Base-by-base conservation (phyloP, 1,140 invertebrate species). In the Vanessa tameamea region DNA sequence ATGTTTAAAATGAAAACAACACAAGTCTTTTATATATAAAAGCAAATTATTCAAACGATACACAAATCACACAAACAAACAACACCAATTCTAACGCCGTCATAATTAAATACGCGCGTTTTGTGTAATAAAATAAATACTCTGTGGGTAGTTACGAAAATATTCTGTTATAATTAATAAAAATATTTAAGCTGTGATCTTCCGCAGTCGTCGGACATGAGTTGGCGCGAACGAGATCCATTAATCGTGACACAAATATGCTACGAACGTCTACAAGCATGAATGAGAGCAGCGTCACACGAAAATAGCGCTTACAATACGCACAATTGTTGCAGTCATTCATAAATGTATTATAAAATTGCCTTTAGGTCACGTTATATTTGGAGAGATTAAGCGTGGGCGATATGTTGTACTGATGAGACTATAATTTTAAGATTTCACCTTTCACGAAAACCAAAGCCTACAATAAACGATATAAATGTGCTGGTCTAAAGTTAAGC, bases 211-310 rank as follows among this genome's bases (percentile, higher is more conserved):
- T 20, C 0, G 43, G 57, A 31, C 26, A 37, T 14, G 1, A 15
- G 48, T 61, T 61, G 57, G 57, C 57, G 31, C 57, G 57, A 13
- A 61, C 11, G 13, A 26, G 26, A 11, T 61, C 7, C 7, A 61
- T 61, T 61, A 15, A 61, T 61, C 65, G 14, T 26, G 48, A 67
- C 50, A 67, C 48, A 53, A 55, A 67, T 55, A 31, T 61, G 16
- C 55, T 57, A 57, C 55, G 23, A 26, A 11, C 13, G 9, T 51
- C 48, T 20, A 67, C 65, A 26, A n/a, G 65, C 47, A 53, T 67
- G 65, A 67, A 67, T 67, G 65, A 37, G 50, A 55, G 15, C 4
- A 13, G 64, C 31, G 65, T 67, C 51, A 55, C 37, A 31, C 48
- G 51, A 16, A 51, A 57, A 26, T 61, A 37, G 12, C 23, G 13